Base-by-base conservation (phyloP, 2,113 vertebrate genomes). In the Myotis yumanensis region DNA sequence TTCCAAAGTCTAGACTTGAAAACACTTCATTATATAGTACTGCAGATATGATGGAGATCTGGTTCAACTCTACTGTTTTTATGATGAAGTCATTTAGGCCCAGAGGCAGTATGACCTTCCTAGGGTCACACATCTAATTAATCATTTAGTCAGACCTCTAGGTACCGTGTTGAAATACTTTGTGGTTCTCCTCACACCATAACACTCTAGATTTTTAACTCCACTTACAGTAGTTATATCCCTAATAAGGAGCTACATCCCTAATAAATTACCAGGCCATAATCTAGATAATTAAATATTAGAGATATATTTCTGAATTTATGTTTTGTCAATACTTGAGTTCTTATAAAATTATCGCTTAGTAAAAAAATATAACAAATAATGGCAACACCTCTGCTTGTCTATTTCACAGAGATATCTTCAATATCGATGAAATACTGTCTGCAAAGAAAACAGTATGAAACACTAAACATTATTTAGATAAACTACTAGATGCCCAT, bases 201-300 rank as follows among this genome's bases (percentile, higher is more conserved):
- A 43, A 8, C 11, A 69, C 32, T 68, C 16, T 69, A 51, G 18
- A 89, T 59, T 94, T 95, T 80, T n/a, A 89, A 77, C 76, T 87
- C 59, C 16, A 46, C 8, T 81, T 85, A 69, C 5, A 62, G 22
- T 10, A 81, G 22, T 15, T 77, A 17, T 4, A 52, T 68, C 8
- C 11, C 43, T 83, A 77, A 62, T 85, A 89, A 66, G 77, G 52
- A 40, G 23, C 5, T 69, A 20, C 11, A 54, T 73, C 12, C 22
- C 57, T 83, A 54, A 51, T 82, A 89, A 89, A 66, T 90, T 62
- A 84, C 18, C 32, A 86, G 95, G 30, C 22, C 30, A 66, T 59
- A 92, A 73, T 92, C 23, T 48, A 48, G n/a, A 52, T 93, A 92
- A 94, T 86, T 94, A 91, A 86, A 84, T 89, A 85, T 83, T 81